A percentile compares a stretch with the other conserved stretches of the same genome.
These are phyloP conservation scores for Anthrax anthrax DNA, from an alignment of 2,888 invertebrate species.

Conservation along the genomic window DNA sequence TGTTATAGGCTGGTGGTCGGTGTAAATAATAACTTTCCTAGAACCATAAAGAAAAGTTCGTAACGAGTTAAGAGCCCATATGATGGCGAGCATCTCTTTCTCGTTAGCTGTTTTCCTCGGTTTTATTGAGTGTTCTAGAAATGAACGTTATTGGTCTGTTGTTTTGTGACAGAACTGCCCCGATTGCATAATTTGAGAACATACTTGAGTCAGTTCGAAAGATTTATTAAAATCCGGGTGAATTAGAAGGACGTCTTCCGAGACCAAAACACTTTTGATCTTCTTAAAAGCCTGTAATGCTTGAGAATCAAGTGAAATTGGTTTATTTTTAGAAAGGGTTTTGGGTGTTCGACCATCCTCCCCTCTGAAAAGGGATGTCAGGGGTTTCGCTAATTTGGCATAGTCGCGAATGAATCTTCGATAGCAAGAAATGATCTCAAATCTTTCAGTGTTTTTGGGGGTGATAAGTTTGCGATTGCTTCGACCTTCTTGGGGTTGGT, in stretches of 20 bases:
- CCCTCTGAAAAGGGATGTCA: too few relatives aligned
- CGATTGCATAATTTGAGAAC: slow-evolving; percentile 2
- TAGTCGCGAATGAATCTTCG: slow-evolving; percentile 12
- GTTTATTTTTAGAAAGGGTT: slow-evolving; percentile 4
- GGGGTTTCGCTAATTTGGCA: slow-evolving; percentile 14
- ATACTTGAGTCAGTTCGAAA: slow-evolving; percentile 1
- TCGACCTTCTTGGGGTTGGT: slow-evolving; percentile 16
- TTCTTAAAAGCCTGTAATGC: slow-evolving; percentile 3
- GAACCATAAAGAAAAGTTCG: slow-evolving; percentile 2
- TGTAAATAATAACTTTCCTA: too few relatives aligned
- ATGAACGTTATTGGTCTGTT: neutral
- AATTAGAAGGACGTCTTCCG: slow-evolving; percentile 2
- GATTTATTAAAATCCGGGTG: slow-evolving; percentile 4
- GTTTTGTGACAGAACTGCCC: slow-evolving; percentile 1
- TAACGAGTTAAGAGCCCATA: slow-evolving; percentile 1
- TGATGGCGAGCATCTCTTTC: too few relatives aligned
- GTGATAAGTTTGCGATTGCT: slow-evolving; percentile 13
- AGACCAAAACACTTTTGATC: slow-evolving; percentile 1
- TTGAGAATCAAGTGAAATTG: neutral
- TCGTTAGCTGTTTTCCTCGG: slow-evolving; percentile 1
- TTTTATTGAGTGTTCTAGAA: slow-evolving; percentile 1
- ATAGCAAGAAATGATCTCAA: slow-evolving; percentile 13
- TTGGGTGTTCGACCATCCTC: slow-evolving; percentile 7
- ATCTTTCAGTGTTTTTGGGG: slow-evolving; percentile 11
- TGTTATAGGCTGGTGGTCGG: too few relatives aligned